Base-by-base conservation (phyloP, 2,888 invertebrate species). In the Adineta ricciae region DNA sequence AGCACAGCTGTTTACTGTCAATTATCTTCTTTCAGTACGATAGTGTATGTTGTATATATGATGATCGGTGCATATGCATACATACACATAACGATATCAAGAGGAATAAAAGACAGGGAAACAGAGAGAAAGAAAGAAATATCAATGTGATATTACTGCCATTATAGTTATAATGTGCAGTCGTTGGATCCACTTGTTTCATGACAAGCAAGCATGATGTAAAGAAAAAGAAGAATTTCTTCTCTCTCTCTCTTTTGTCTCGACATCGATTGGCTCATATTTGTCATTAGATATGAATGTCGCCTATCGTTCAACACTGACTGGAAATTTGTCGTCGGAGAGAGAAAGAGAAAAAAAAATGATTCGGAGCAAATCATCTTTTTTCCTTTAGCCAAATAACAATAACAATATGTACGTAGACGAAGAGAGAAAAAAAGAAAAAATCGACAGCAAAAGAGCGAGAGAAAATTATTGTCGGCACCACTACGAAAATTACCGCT, bases 1-100 rank as follows among this genome's bases (percentile, higher is more conserved):
- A 64, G n/a, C 64, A 36, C 73, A 78, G 73, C 73, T 78, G 73
- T 78, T 78, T 78, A 78, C 73, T 78, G 73, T 78, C 73, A 78
- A 78, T 78, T 41, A 78, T 78, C 64, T 64, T 64, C 64, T 46
- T 46, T 46, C 46, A 46, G 46, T 46, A 46, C 46, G 46, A 46
- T 46, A 46, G 46, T 46, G 46, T 46, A 46, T 46, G 11, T 46
- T 46, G 46, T 46, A 46, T 46, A 46, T 46, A 46, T 46, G 46
- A 46, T 46, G 46, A 46, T 46, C 46, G 46, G 46, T 46, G 46
- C 46, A 46, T 46, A 46, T 46, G 64, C 4, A 32, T 27, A 64
- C 32, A 64, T 64, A 27, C 64, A 64, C 64, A 64, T 64, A 64
- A n/a, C n/a, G 64, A 64, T 64, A 64, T 64, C 64, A 64, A 64